These are phyloP conservation scores for Phyllostomus hastatus DNA, from an alignment of 2,113 vertebrate species.

Conservation along the genomic window DNA sequence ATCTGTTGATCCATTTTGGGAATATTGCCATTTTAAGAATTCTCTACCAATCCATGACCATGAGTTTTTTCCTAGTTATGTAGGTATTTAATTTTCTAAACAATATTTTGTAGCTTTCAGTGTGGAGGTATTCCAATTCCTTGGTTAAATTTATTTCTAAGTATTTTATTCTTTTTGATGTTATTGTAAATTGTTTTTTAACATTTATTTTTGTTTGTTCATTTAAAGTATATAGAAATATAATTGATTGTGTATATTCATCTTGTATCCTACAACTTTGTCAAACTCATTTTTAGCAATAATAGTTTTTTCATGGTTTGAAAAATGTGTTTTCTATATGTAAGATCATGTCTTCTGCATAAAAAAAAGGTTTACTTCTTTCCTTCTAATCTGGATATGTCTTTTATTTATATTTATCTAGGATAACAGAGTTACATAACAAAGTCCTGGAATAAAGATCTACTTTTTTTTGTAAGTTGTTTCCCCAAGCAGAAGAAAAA, in stretches of 20 bases:
- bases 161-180: not conserved
- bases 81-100: not conserved
- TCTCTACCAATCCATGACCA: not conserved
- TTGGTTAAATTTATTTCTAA: not conserved
- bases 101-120: not conserved
- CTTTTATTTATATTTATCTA: not conserved
- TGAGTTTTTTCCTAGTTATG: not conserved
- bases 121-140: not conserved
- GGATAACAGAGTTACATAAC: not conserved
- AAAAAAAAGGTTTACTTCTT: not conserved
- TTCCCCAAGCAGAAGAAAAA: not conserved
- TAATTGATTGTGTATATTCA: not conserved
- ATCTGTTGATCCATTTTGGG: not conserved
- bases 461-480: not conserved
- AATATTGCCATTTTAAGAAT: not conserved
- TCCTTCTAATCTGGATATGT: not conserved
- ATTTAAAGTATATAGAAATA: not conserved
- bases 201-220: not conserved
- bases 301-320: not conserved
- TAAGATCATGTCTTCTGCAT: not conserved
- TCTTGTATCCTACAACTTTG: not conserved
- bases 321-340: not conserved
- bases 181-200: not conserved
- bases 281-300: not conserved
- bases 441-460: not conserved